Conservation (phyloP, 2,113 vertebrate species). For the Atractosteus spatula region DNA sequence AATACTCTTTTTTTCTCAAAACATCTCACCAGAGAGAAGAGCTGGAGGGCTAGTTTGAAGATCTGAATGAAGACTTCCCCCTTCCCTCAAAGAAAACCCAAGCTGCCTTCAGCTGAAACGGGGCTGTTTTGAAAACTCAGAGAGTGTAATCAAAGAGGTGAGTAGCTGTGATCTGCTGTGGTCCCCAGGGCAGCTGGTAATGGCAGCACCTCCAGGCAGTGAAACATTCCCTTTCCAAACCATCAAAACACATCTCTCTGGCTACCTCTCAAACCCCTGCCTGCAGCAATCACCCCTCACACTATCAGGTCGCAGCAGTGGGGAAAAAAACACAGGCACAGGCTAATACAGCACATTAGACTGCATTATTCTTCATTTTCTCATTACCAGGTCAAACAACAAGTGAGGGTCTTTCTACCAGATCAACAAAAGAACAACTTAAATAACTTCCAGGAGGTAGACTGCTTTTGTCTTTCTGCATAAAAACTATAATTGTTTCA, state of each 20-base stretch:
- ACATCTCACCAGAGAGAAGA: too few species aligned
- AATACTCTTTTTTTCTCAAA: too few species aligned
- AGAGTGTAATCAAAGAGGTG: slow-evolving; percentile 7
- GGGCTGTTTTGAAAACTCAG: slow-evolving; percentile 10
- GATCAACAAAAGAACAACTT: too few species aligned
- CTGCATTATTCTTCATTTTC: too few species aligned
- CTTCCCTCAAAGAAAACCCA: neutral
- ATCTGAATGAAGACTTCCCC: neutral
- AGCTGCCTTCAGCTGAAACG: neutral
- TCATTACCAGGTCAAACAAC: too few species aligned
- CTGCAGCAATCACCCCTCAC: neutral
- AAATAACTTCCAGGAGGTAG: too few species aligned
- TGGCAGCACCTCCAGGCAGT: neutral
- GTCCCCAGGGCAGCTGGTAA: neutral
- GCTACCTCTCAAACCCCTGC: neutral
- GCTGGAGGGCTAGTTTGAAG: neutral
- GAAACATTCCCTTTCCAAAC: neutral
- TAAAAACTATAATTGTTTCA: too few species aligned
- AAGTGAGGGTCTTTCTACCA: too few species aligned
- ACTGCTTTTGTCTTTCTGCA: too few species aligned
- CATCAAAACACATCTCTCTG: neutral
- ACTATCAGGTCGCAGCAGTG: neutral
- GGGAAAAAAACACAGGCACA: too few species aligned
- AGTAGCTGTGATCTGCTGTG: neutral
- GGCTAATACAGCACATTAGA: too few species aligned